phyloP scores from a whole-genome alignment of 2,113 vertebrate genomes.

The Halichoeres trimaculatus region DNA sequence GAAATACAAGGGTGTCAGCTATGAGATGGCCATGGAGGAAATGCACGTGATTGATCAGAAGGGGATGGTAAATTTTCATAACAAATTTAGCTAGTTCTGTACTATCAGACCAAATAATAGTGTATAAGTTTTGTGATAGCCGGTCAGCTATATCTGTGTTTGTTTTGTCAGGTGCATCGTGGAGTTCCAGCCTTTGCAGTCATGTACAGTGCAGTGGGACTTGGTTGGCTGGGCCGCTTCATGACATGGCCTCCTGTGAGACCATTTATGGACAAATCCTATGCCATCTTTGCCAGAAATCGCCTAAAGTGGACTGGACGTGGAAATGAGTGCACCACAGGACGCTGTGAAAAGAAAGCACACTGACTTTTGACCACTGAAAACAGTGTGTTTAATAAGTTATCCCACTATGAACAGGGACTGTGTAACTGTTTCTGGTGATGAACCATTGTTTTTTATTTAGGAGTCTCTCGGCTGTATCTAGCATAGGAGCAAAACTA shows the following conservation, averaged over 20 bases:
- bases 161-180: constrained; percentile 65
- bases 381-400: constrained; percentile 1
- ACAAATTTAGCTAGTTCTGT: background rate
- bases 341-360: constrained; percentile 70
- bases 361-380: constrained; percentile 5
- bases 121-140: background rate
- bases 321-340: constrained; percentile 58
- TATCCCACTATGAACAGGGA: background rate
- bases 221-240: constrained; percentile 69
- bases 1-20: constrained; percentile 68
- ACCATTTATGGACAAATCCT: constrained; percentile 72
- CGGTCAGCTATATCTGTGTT: background rate
- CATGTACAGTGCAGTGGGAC: constrained; percentile 76
- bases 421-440: background rate
- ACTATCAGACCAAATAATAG: background rate
- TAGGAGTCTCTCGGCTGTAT: background rate
- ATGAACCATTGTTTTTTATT: background rate
- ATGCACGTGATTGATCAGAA: constrained; percentile 80
- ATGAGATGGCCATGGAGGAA: constrained; percentile 78
- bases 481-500: background rate
- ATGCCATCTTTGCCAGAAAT: constrained; percentile 75
- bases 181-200: constrained; percentile 75
- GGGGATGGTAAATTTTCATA: constrained; percentile 51
- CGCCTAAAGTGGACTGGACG: constrained; percentile 78
- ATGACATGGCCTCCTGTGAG: constrained; percentile 72